phyloP scores from a whole-genome alignment of 2,888 invertebrate genomes.

The Leptopterna dolabrata region DNA sequence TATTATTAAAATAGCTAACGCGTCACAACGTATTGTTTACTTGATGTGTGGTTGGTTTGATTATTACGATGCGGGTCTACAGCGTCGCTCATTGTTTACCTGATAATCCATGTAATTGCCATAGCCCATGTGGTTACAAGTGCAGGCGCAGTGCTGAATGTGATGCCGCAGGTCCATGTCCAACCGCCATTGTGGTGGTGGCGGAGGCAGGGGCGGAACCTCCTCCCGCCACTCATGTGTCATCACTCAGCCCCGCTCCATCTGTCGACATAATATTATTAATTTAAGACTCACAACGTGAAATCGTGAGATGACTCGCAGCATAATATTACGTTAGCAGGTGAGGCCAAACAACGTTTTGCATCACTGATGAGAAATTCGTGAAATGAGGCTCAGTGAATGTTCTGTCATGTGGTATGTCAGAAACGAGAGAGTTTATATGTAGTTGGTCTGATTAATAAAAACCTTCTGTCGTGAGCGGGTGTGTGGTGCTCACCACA shows the following conservation, averaged over 20 bases:
- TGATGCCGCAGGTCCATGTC: conserved; percentile 89
- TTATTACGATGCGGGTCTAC: no score
- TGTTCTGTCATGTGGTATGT: no score
- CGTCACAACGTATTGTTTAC: no score
- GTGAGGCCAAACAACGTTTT: background rate
- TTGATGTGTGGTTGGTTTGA: no score
- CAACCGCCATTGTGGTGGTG: conserved; percentile 72
- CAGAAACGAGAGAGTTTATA: no score
- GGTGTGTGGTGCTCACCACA: no score
- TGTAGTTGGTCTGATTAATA: no score
- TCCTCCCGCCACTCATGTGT: conserved; percentile 66
- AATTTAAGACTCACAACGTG: background rate
- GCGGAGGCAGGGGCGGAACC: conserved; percentile 64
- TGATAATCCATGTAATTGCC: conserved; percentile 93
- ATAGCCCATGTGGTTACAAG: conserved; percentile 94
- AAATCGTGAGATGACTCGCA: background rate
- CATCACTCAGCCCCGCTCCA: conserved; percentile 58
- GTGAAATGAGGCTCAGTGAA: background rate
- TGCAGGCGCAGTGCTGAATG: conserved; percentile 89
- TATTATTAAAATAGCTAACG: no score
- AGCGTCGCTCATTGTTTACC: conserved; percentile 73
- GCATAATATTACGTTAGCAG: no score
- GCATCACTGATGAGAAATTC: background rate
- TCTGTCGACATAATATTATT: conserved; percentile 18
- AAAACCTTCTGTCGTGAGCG: no score